Conservation (phyloP, 2,888 invertebrate species). For the Caenorhabditis sp. region DNA sequence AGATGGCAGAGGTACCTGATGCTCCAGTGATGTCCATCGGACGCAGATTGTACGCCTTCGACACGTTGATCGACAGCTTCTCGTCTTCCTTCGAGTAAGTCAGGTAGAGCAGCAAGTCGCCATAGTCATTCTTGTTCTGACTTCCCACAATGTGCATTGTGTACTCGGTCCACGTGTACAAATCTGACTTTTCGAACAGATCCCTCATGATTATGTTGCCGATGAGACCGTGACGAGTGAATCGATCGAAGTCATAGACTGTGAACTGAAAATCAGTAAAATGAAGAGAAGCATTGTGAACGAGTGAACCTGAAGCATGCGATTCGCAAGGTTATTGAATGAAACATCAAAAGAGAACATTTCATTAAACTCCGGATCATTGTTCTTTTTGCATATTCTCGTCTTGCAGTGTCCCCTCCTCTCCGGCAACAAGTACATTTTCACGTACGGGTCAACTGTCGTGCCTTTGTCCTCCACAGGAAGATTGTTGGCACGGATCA, state of each 20-base stretch:
- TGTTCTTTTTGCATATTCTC: conserved; percentile 81
- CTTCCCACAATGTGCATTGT: conserved; percentile 89
- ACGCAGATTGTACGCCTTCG: conserved; percentile 91
- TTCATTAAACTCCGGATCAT: conserved; percentile 76
- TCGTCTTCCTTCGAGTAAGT: conserved; percentile 93
- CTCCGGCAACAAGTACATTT: conserved; percentile 88
- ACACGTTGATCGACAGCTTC: conserved; percentile 90
- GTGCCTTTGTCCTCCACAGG: conserved; percentile 87
- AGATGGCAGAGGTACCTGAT: conserved; percentile 83
- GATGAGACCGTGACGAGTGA: conserved; percentile 89
- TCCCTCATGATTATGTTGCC: conserved; percentile 88
- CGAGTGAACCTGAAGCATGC: conserved; percentile 82
- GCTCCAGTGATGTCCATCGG: conserved; percentile 95
- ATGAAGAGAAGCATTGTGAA: background rate
- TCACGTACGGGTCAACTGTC: conserved; percentile 91
- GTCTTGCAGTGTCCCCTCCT: conserved; percentile 90
- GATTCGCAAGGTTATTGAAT: conserved; percentile 86
- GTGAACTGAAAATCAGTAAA: conserved; percentile 84
- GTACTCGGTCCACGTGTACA: conserved; percentile 88
- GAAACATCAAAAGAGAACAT: conserved; percentile 89
- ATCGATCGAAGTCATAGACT: conserved; percentile 90
- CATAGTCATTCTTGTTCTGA: conserved; percentile 89
- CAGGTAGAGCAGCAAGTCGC: conserved; percentile 91
- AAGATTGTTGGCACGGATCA: conserved; percentile 75
- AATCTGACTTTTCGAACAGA: conserved; percentile 86